Percentiles rank a stretch among this genome's conserved stretches.
phyloP scores from a whole-genome alignment of 2,888 invertebrate species.

The Disparrhopalites patrizii region DNA sequence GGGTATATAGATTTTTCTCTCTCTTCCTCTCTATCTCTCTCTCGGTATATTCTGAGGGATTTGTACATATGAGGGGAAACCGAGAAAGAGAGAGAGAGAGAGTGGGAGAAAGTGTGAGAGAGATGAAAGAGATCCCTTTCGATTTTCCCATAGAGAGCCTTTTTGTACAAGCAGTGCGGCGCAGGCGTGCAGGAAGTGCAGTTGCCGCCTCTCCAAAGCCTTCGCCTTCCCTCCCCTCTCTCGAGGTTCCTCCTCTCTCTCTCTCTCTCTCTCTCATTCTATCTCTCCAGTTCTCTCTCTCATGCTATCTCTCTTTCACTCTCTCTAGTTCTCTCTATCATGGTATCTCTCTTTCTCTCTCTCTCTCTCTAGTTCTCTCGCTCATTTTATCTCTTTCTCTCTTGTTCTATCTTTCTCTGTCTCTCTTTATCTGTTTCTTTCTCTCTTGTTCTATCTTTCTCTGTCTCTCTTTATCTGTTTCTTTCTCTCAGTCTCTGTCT shows the following conservation, averaged over 20 bases:
- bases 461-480: too few species aligned
- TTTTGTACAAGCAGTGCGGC: too few species aligned
- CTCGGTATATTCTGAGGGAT: too few species aligned
- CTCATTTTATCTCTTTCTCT: neutral
- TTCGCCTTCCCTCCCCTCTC: neutral
- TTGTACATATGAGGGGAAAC: too few species aligned
- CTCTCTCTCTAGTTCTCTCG: neutral
- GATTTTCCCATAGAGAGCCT: slow-evolving; percentile 3
- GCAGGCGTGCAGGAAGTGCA: neutral
- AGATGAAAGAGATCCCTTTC: slow-evolving; percentile 6
- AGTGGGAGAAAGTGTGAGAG: neutral
- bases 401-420: neutral
- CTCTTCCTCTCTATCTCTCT: slow-evolving; percentile 3
- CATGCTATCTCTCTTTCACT: neutral
- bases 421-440: neutral
- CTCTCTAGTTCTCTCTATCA: neutral
- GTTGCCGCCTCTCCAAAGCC: neutral
- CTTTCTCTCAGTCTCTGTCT: slow-evolving; percentile 1
- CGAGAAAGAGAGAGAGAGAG: neutral
- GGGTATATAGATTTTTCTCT: slow-evolving; percentile 14
- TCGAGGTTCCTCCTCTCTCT: slow-evolving; percentile 2
- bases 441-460: neutral
- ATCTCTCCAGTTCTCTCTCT: slow-evolving; percentile 3
- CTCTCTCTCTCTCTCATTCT: neutral
- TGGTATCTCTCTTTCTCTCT: neutral